Evolutionary conservation across 2,797 vertebrate species (phyloP), one percentile per base, ranked within the genome.

Genomic region (Hydrolagus colliei): DNA sequence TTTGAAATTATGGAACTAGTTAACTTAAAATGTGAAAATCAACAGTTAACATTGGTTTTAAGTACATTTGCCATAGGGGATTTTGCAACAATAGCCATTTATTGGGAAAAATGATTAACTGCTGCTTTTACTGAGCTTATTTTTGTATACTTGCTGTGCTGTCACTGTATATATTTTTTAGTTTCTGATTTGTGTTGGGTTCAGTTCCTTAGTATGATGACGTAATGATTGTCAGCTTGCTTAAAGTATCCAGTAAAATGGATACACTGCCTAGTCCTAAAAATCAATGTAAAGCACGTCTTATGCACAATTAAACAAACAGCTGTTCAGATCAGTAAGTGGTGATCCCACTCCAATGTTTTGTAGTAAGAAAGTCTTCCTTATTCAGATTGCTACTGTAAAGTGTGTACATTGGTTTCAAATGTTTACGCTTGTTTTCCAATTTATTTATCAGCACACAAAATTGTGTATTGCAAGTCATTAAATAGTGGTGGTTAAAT

Each of bases 301-400:
- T 35, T 9, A 63, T 65, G 62, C 62, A 35, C 78, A 68, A 67
- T 16, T 18, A n/a, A 79, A 32, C 78, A n/a, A 79, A 32, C 78
- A 75, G 73, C 13, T 82, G 65, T 82, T 67, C 78, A 82, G 67
- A 32, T 67, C 65, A 74, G 73, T 73, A 73, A 80, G 27, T 82
- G 63, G 63, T 82, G 78, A 62, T 82, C 78, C 63, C 78, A 41
- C 27, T 82, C 78, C n/a, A 82, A 79, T 65, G 78, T 82, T 82
- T 82, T 20, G 14, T 67, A 35, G 67, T 82, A 32, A 16, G 63
- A 32, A 35, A 82, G 78, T 82, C 61, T 79, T 59, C 52, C 59
- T 78, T 65, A 18, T 65, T 82, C 32, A 16, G 8, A 20, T 68
- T 65, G 78, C 35, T 27, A 67, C 35, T 80, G 63, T 80, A 65